Conservation (phyloP, 2,113 vertebrate species). For the Apaloderma vittatum region DNA sequence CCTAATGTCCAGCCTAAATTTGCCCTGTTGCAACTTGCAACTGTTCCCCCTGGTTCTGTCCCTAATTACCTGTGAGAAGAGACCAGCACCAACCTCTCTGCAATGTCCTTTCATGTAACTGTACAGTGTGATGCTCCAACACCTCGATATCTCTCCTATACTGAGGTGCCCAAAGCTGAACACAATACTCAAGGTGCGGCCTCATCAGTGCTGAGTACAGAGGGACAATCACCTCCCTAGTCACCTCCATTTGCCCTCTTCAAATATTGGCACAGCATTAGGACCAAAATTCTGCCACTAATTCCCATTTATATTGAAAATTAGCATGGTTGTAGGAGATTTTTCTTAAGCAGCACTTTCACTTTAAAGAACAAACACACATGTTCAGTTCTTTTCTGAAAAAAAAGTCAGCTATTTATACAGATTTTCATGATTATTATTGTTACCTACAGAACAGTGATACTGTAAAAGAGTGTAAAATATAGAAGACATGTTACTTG, state of each 20-base stretch:
- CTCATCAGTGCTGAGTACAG: too few relatives aligned
- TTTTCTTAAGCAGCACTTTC: background rate
- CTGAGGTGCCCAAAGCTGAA: too few relatives aligned
- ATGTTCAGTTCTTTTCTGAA: background rate
- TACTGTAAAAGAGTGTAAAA: background rate
- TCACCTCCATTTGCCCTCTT: background rate
- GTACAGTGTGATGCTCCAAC: too few relatives aligned
- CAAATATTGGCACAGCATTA: background rate
- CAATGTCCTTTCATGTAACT: too few relatives aligned
- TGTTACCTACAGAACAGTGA: background rate
- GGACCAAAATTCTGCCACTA: background rate
- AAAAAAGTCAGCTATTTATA: background rate
- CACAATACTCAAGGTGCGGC: too few relatives aligned
- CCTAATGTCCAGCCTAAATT: too few relatives aligned
- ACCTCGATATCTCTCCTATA: too few relatives aligned
- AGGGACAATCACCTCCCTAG: too few relatives aligned
- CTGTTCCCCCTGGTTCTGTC: too few relatives aligned
- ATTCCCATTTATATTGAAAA: background rate
- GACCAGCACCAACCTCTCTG: too few relatives aligned
- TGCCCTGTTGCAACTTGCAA: too few relatives aligned
- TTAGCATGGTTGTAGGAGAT: background rate
- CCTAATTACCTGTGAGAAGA: too few relatives aligned
- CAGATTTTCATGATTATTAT: background rate
- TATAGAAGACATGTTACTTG: background rate
- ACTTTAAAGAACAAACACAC: background rate